phyloP scores from a whole-genome alignment of 2,797 vertebrate species.

The Sebastes minor region DNA sequence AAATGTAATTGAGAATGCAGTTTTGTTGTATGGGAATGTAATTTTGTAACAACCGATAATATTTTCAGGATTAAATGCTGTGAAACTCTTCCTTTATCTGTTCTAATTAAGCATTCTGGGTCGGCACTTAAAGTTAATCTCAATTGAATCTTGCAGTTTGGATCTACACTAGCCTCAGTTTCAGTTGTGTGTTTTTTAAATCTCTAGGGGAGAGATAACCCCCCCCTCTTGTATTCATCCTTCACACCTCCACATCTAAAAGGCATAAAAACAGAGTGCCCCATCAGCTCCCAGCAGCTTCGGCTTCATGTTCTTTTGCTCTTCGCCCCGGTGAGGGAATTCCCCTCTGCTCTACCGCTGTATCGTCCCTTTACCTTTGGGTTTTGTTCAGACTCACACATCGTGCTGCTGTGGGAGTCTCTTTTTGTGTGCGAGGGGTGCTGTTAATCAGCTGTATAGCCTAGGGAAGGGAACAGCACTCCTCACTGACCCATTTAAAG shows the following conservation, averaged over 20 bases:
- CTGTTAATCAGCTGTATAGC: constrained; percentile 67
- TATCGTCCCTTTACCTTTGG: constrained; percentile 1
- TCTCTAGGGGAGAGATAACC: not conserved
- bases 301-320: not conserved
- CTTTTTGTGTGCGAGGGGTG: constrained; percentile 21
- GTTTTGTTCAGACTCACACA: constrained; percentile 28
- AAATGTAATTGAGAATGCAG: too few relatives aligned
- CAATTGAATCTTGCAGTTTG: not conserved
- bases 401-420: constrained; percentile 29
- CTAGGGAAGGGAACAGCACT: constrained; percentile 54
- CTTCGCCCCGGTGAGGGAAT: constrained; percentile 2
- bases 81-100: not conserved
- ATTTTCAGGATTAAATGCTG: not conserved
- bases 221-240: not conserved
- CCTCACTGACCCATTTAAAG: constrained; percentile 74
- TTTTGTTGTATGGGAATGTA: too few relatives aligned
- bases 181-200: not conserved
- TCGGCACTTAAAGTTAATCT: not conserved
- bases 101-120: not conserved
- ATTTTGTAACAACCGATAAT: not conserved
- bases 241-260: not conserved
- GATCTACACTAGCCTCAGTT: not conserved
- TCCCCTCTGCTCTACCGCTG: constrained; percentile 11
- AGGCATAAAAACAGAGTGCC: not conserved
- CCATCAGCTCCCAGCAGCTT: not conserved